Evolutionary conservation across 64 coral and sea anemone species (phyloP).

Genomic region (Actinia equina): DNA sequence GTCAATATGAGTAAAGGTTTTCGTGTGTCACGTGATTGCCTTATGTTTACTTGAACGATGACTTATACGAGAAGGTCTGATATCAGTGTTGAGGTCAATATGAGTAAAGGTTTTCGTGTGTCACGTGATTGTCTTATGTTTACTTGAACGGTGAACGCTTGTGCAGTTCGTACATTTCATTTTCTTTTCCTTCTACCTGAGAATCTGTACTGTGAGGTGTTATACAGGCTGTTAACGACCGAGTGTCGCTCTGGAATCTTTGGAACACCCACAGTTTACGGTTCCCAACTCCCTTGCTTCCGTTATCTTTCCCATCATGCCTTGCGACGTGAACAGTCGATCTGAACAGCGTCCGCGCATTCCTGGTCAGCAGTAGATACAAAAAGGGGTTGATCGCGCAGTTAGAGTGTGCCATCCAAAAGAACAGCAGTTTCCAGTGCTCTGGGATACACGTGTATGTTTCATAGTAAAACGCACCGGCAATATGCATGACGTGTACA

Average conservation of each 20-base stretch:
- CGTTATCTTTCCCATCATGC: slow-evolving; percentile 13
- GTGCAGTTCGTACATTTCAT: neutral
- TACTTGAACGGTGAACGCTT: neutral
- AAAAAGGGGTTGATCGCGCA: slow-evolving; percentile 53
- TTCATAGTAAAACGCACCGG: neutral
- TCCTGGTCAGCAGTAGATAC: slow-evolving; percentile 60
- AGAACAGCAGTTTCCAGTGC: slow-evolving; percentile 9
- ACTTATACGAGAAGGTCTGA: too few relatives aligned
- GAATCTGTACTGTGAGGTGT: neutral
- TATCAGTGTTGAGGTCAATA: neutral
- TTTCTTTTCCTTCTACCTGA: slow-evolving; percentile 1
- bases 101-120: neutral
- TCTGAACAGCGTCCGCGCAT: slow-evolving; percentile 28
- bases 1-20: neutral
- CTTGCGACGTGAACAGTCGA: slow-evolving; percentile 12
- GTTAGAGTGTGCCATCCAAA: slow-evolving; percentile 60
- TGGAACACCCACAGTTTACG: slow-evolving; percentile 1
- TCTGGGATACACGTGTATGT: slow-evolving; percentile 14
- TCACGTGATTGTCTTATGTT: neutral
- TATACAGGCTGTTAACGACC: neutral
- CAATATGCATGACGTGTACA: slow-evolving; percentile 60
- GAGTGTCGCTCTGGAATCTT: slow-evolving; percentile 10
- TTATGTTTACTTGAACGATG: too few relatives aligned
- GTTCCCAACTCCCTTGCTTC: neutral
- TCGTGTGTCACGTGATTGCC: too few relatives aligned